Evolutionary conservation across 2,797 vertebrate genomes (phyloP).

Genomic region (Pelochelys cantorii): DNA sequence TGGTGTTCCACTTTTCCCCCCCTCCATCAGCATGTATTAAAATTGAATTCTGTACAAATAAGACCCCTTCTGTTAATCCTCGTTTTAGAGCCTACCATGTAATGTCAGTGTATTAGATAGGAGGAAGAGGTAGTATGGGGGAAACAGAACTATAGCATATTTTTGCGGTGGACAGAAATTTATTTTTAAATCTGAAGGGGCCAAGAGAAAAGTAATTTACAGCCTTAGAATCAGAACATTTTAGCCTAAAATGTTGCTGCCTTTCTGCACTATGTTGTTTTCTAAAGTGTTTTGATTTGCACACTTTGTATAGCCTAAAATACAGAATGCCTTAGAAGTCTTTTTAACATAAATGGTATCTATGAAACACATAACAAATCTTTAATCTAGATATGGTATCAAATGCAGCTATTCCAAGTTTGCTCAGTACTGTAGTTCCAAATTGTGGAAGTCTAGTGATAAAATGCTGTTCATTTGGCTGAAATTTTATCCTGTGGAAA

Average conservation of each 20-base stretch:
- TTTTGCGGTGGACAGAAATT: conserved; percentile 50
- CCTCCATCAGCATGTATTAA: background rate
- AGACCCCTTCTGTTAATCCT: conserved; percentile 31
- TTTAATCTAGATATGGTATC: conserved; percentile 20
- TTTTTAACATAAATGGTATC: conserved; percentile 46
- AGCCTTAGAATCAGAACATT: conserved; percentile 42
- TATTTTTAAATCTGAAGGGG: conserved; percentile 53
- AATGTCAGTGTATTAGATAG: conserved; percentile 36
- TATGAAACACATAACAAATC: conserved; percentile 39
- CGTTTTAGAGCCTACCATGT: conserved; percentile 50
- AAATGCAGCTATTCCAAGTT: conserved; percentile 49
- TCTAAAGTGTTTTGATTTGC: conserved; percentile 55
- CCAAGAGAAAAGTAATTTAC: conserved; percentile 50
- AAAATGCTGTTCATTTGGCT: conserved; percentile 21
- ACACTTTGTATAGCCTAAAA: conserved; percentile 43
- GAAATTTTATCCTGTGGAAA: conserved; percentile 33
- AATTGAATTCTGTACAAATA: background rate
- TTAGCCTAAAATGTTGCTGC: conserved; percentile 35
- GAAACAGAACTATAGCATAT: conserved; percentile 40
- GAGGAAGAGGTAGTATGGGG: background rate
- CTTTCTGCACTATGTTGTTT: conserved; percentile 56
- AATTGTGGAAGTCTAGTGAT: conserved; percentile 43
- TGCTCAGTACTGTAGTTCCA: conserved; percentile 29
- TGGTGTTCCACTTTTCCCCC: background rate
- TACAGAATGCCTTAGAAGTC: conserved; percentile 63